Percentiles rank a stretch among this genome's conserved stretches.
Evolutionary conservation across 2,797 vertebrate genomes (phyloP).

Genomic region (Anabas testudineus): DNA sequence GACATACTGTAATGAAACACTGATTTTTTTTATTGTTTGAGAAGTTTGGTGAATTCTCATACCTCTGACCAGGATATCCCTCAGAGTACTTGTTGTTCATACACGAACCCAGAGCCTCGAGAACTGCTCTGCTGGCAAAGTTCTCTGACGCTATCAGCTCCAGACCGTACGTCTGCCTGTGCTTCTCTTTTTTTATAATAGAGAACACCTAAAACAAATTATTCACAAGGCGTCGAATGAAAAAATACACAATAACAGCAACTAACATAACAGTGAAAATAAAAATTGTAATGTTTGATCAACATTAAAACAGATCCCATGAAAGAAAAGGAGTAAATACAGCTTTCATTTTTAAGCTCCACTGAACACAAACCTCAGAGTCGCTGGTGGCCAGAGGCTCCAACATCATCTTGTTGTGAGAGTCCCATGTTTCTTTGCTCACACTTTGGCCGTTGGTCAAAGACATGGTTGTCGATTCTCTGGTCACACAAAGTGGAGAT

Average conservation of each 20-base stretch:
- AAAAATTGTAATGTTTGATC: too few species aligned
- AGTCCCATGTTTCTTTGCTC: conserved; percentile 84
- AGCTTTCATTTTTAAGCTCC: too few species aligned
- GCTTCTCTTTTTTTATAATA: conserved; percentile 96
- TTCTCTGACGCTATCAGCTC: conserved; percentile 97
- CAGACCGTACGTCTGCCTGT: conserved; percentile 90
- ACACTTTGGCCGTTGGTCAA: conserved; percentile 50
- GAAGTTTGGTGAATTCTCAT: background rate
- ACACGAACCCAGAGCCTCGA: conserved; percentile 96
- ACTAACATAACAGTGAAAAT: background rate
- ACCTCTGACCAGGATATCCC: conserved; percentile 98
- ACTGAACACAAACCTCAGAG: conserved; percentile 84
- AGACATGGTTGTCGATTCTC: conserved; percentile 79
- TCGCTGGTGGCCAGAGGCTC: conserved; percentile 89
- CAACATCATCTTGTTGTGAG: conserved; percentile 91
- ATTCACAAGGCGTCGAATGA: background rate
- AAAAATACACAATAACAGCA: background rate
- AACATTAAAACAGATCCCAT: too few species aligned
- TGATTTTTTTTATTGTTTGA: background rate
- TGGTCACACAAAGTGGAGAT: conserved; percentile 19
- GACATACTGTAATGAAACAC: background rate
- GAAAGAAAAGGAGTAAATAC: too few species aligned
- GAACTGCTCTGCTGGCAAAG: conserved; percentile 94
- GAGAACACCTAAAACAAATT: conserved; percentile 83
- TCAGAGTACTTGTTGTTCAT: conserved; percentile 99